phyloP scores from a whole-genome alignment of 2,888 invertebrate genomes.

The Tribolium freemani region DNA sequence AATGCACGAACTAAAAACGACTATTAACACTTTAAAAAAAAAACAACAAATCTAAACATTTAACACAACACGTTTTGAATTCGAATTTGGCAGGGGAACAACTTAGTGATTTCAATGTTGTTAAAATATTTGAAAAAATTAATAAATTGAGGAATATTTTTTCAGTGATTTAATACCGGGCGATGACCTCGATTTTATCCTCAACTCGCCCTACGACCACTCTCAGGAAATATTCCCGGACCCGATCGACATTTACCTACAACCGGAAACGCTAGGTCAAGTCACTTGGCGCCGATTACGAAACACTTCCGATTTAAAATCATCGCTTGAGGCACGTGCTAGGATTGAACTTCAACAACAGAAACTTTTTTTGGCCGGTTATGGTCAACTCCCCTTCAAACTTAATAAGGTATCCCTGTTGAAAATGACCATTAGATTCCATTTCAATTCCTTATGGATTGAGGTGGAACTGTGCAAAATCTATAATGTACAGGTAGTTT shows the following conservation, averaged over 20 bases:
- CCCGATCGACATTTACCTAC: constrained; percentile 75
- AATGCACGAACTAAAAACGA: too few species aligned
- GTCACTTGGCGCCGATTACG: constrained; percentile 78
- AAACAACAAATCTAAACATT: too few species aligned
- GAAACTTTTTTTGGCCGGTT: constrained; percentile 46
- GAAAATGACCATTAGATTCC: too few species aligned
- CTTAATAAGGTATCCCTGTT: constrained; percentile 14
- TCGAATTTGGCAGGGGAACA: too few species aligned
- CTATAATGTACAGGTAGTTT: too few species aligned
- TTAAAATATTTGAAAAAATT: too few species aligned
- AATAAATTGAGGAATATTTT: too few species aligned
- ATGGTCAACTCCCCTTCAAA: background rate
- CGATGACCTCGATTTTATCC: constrained; percentile 79
- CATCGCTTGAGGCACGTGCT: constrained; percentile 17
- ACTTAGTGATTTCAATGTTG: too few species aligned
- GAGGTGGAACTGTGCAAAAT: too few species aligned
- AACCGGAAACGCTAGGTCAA: constrained; percentile 76
- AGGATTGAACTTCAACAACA: constrained; percentile 46
- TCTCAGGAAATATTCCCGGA: constrained; percentile 76
- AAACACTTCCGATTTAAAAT: constrained; percentile 71
- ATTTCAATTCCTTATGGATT: too few species aligned
- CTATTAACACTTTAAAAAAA: too few species aligned
- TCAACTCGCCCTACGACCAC: constrained; percentile 79
- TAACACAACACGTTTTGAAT: too few species aligned
- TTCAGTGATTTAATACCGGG: constrained; percentile 70